Evolutionary conservation across 2,113 vertebrate species (phyloP), one percentile per base, ranked within the genome.

Genomic region (Eptatretus burgeri): DNA sequence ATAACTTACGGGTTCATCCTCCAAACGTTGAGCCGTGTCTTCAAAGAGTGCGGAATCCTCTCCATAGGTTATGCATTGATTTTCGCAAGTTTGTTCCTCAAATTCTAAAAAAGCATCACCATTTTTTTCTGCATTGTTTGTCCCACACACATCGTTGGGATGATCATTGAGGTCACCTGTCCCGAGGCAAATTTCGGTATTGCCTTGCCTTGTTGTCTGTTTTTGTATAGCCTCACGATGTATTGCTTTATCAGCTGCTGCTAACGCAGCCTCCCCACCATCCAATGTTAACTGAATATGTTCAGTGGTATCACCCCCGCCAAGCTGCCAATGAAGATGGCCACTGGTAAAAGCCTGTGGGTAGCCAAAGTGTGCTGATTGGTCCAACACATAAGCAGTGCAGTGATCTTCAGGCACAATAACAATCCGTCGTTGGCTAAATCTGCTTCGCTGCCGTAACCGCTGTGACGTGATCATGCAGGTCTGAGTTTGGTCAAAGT

Each of bases 1-100:
- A 69, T 94, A 89, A 79, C 91, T 95, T 75, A 85, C 87, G 68
- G 91, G 91, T n/a, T 98, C 91, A 0, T 96, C 91, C 73, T 98
- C 91, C 68, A 98, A 70, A n/a, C 56, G 56, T 20, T 60, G 56
- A 10, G 56, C 56, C 56, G 10, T 60, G n/a, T 60, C 56, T 20
- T 20, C n/a, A n/a, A n/a, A 17, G 56, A n/a, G n/a, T 10, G 10
- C n/a, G 56, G 56, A 56, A 14, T 14, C 14, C 56, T 60, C 56
- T 20, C 9, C 56, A 41, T 41, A 41, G 27, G 27, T 41, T 41
- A 41, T 41, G 27, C 3, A 41, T 41, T 5, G 27, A 41, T 7
- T 7, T 41, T 41, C 27, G 7, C 27, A 41, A 5, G 27, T 41
- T 41, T 78, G 64, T 79, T 75, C 69, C 78, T 81, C 67, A 7